A percentile compares a stretch with the other conserved stretches of the same genome.
Evolutionary conservation across 53 echinoderm and acorn worm genomes (phyloP).

Genomic region (Hippasteria phrygiana): DNA sequence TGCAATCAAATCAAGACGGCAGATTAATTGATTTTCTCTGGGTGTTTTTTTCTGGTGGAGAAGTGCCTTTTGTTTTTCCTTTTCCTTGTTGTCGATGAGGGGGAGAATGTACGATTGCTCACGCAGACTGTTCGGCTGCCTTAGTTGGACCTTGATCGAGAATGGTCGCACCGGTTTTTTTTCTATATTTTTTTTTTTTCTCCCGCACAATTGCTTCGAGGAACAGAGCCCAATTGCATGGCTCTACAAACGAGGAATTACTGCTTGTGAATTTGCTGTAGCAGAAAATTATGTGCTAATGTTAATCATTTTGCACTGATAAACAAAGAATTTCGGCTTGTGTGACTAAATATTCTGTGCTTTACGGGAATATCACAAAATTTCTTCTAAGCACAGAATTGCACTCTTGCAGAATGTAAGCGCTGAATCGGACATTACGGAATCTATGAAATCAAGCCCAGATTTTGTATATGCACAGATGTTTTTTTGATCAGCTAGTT

Average conservation of each 20-base stretch:
- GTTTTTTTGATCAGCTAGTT: too few relatives aligned
- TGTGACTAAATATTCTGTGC: too few relatives aligned
- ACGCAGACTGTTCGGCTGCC: neutral
- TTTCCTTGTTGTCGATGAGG: neutral
- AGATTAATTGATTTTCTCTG: slow-evolving; percentile 44
- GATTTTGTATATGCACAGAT: too few relatives aligned
- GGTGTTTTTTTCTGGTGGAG: neutral
- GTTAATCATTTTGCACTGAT: too few relatives aligned
- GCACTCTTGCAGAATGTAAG: too few relatives aligned
- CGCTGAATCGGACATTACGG: too few relatives aligned
- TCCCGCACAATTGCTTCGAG: neutral
- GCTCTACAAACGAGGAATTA: neutral
- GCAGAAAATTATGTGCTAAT: too few relatives aligned
- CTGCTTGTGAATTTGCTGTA: neutral
- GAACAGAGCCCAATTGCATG: neutral
- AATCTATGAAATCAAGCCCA: too few relatives aligned
- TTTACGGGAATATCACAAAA: too few relatives aligned
- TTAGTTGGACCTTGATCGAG: neutral
- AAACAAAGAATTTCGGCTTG: too few relatives aligned
- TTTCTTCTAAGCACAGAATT: too few relatives aligned
- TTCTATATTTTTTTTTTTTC: neutral
- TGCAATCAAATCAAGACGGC: slow-evolving; percentile 46
- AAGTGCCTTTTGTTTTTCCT: neutral
- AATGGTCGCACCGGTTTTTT: neutral
- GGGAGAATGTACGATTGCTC: neutral